Evolutionary conservation across 2,888 invertebrate genomes (phyloP).

Genomic region (Eugnorisma glareosa): DNA sequence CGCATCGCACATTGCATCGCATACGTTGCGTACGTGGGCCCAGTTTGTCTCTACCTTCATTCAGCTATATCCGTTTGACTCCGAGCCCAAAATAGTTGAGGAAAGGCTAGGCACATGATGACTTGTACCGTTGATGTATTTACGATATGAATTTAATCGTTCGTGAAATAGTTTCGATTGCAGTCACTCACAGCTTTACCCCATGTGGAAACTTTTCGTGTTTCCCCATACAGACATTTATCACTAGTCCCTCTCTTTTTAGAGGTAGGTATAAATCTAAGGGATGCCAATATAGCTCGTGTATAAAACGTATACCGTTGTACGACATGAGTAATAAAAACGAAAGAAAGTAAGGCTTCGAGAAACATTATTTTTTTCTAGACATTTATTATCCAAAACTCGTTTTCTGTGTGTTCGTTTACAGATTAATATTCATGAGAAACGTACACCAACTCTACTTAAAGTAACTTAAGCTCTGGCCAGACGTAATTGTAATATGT

Average conservation of each 20-base stretch:
- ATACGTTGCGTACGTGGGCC: no score
- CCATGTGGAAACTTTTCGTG: slow-evolving; percentile 27
- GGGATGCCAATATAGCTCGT: background rate
- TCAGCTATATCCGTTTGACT: background rate
- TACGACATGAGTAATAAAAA: slow-evolving; percentile 10
- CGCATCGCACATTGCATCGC: no score
- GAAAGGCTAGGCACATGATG: background rate
- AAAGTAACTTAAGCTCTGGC: background rate
- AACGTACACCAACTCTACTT: background rate
- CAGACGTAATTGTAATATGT: background rate
- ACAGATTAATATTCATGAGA: background rate
- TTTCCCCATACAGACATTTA: slow-evolving; percentile 21
- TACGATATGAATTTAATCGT: slow-evolving; percentile 10
- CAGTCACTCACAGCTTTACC: slow-evolving; percentile 45
- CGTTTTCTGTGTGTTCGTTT: background rate
- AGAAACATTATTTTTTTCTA: background rate
- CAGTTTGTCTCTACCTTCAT: no score
- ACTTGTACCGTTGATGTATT: background rate
- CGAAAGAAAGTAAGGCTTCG: background rate
- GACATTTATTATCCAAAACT: background rate
- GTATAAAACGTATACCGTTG: background rate
- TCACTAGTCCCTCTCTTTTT: slow-evolving; percentile 18
- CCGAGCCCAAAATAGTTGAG: background rate
- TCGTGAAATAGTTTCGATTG: slow-evolving; percentile 39
- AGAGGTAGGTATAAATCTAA: slow-evolving; percentile 18